phyloP scores from a whole-genome alignment of 2,113 vertebrate species.

The Indicator maculatus region DNA sequence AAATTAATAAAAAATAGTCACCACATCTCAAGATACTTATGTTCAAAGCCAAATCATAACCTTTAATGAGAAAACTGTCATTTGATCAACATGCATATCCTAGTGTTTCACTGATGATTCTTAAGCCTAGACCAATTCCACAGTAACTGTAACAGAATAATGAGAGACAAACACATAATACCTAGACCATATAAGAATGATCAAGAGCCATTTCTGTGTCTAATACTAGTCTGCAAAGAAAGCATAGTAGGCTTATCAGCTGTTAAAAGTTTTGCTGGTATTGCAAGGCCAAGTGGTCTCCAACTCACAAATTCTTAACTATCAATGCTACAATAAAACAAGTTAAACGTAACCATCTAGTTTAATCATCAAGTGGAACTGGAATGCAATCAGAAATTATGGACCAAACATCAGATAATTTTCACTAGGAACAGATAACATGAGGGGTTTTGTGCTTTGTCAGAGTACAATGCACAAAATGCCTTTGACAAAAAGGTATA shows the following conservation, averaged over 20 bases:
- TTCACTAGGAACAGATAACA: neutral
- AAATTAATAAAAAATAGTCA: neutral
- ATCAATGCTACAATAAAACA: neutral
- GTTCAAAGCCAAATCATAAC: neutral
- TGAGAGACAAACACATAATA: neutral
- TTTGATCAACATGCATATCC: neutral
- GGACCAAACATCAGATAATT: constrained; percentile 5
- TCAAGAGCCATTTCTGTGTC: neutral
- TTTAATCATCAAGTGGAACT: neutral
- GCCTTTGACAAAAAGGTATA: neutral
- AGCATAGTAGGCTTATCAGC: neutral
- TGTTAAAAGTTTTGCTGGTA: neutral
- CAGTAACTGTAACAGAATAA: neutral
- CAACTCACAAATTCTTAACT: neutral
- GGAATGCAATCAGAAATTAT: constrained; percentile 8
- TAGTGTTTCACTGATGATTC: neutral
- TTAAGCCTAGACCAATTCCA: neutral
- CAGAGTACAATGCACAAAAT: neutral
- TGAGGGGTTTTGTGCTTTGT: constrained; percentile 34
- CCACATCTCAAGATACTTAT: neutral
- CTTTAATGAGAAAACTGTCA: neutral
- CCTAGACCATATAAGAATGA: neutral
- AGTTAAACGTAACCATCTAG: neutral
- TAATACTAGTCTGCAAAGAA: neutral
- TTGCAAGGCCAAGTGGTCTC: neutral